Conservation (phyloP, 2,113 vertebrate species). For the Esox niger region DNA sequence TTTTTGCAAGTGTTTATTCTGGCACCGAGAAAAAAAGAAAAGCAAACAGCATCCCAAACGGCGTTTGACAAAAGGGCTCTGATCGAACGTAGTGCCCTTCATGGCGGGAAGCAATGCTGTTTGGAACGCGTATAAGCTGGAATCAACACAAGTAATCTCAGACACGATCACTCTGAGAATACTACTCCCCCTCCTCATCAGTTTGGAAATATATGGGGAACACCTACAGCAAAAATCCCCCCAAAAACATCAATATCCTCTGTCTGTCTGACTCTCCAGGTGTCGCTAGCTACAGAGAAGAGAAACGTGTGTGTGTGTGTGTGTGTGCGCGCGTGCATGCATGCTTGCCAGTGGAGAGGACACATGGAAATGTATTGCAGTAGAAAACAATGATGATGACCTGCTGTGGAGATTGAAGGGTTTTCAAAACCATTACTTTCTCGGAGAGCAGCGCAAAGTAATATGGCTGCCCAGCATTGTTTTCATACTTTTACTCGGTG, state of each 20-base stretch:
- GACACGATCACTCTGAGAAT: conserved; percentile 56
- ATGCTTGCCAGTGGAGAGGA: conserved; percentile 13
- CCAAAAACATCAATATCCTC: conserved; percentile 60
- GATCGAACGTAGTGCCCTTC: too few relatives aligned
- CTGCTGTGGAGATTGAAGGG: not conserved
- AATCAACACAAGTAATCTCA: conserved; percentile 55
- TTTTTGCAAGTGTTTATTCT: too few relatives aligned
- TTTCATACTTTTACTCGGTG: not conserved
- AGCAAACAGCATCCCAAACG: too few relatives aligned
- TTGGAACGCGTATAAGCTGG: conserved; percentile 18
- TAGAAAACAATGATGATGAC: conserved; percentile 42
- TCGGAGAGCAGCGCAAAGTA: not conserved
- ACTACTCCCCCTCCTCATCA: conserved; percentile 62
- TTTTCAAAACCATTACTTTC: not conserved
- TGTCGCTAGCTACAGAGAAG: conserved; percentile 39
- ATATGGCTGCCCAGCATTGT: not conserved
- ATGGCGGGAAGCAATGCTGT: not conserved
- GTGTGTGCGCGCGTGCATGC: too few relatives aligned
- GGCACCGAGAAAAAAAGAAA: too few relatives aligned
- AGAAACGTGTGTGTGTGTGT: too few relatives aligned
- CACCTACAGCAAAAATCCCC: conserved; percentile 54
- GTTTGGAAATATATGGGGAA: conserved; percentile 53
- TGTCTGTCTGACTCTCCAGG: conserved; percentile 43
- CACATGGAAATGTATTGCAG: conserved; percentile 39
- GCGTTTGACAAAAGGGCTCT: too few relatives aligned